Conservation (phyloP, 2,888 invertebrate genomes). For the Apamea monoglypha region DNA sequence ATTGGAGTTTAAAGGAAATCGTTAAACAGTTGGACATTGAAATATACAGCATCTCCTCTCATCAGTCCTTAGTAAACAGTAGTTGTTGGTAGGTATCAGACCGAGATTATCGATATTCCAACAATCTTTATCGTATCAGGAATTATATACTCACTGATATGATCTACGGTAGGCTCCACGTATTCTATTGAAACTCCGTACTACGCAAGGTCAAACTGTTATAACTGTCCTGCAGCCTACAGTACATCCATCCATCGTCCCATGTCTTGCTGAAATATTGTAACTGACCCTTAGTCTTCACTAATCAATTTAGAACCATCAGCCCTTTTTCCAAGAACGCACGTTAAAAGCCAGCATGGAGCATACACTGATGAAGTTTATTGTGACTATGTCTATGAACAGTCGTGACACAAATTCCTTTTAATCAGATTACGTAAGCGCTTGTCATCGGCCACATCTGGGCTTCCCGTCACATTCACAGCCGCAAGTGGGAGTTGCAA, state of each 20-base stretch:
- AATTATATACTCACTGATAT: neutral
- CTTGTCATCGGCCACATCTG: constrained; percentile 70
- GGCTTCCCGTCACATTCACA: constrained; percentile 71
- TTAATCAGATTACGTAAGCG: constrained; percentile 80
- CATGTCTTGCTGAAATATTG: neutral
- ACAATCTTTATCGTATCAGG: neutral
- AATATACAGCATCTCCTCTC: neutral
- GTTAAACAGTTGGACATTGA: neutral
- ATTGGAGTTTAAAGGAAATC: neutral
- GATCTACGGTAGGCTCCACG: neutral
- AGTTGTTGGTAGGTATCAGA: neutral
- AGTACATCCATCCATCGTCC: no score
- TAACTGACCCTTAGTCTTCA: neutral
- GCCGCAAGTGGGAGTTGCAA: constrained; percentile 27
- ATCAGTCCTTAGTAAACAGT: neutral
- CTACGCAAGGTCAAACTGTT: neutral
- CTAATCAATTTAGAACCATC: neutral
- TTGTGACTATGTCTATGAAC: constrained; percentile 58
- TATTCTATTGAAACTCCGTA: neutral
- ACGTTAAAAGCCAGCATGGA: neutral
- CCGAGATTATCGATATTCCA: neutral
- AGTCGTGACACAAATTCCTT: constrained; percentile 75
- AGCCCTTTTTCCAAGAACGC: neutral
- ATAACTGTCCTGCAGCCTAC: no score
- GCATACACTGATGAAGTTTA: constrained; percentile 51